A percentile compares a stretch with the other conserved stretches of the same genome.
These are phyloP conservation scores for Mus caroli DNA, from an alignment of 2,797 vertebrate species.

Conservation along the genomic window DNA sequence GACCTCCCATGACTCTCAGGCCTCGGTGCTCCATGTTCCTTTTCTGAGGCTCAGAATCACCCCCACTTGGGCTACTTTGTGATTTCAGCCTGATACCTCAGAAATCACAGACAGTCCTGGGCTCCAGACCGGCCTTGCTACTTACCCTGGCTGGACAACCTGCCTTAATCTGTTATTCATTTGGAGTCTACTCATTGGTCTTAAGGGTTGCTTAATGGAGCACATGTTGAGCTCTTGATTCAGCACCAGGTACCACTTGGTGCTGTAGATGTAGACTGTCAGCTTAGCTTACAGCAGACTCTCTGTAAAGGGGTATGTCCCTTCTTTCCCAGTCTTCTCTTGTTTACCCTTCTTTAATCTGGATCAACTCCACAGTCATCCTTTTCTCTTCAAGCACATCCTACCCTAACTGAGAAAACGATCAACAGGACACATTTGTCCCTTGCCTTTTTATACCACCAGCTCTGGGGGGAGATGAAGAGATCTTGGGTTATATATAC, in stretches of 20 bases:
- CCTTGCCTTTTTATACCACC: neutral
- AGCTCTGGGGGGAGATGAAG: neutral
- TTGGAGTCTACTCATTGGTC: neutral
- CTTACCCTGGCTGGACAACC: conserved; percentile 16
- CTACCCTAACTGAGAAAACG: conserved; percentile 47
- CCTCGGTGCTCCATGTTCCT: neutral
- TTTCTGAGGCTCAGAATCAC: neutral
- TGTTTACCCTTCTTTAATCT: neutral
- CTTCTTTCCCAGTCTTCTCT: neutral
- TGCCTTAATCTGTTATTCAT: neutral
- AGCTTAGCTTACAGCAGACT: neutral
- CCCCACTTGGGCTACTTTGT: neutral
- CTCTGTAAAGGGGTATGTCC: neutral
- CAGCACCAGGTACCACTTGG: neutral
- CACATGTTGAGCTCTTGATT: neutral
- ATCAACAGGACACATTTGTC: neutral
- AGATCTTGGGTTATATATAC: neutral
- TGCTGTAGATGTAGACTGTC: neutral
- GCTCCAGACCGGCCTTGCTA: neutral
- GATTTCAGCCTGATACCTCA: neutral
- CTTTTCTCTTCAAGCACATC: conserved; percentile 6
- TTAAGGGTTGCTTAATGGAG: neutral
- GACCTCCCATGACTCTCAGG: neutral
- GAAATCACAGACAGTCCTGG: neutral
- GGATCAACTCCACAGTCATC: neutral